These are phyloP conservation scores for Zoanthus sansibaricus DNA, from an alignment of 92 coral and sea anemone species.

Conservation along the genomic window DNA sequence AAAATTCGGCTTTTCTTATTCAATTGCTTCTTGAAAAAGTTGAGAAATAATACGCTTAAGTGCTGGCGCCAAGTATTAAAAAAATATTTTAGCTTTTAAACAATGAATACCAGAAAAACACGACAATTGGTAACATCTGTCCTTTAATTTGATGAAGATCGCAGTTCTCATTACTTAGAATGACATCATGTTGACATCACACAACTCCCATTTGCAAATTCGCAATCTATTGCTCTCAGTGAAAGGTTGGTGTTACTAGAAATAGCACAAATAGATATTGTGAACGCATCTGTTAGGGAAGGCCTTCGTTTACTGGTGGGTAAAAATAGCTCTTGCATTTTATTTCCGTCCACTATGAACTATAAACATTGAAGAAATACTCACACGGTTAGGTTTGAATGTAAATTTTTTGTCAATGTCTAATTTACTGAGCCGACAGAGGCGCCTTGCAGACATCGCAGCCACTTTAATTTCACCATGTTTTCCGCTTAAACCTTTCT, in stretches of 20 bases:
- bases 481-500: slow-evolving; percentile 57
- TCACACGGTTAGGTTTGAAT: slow-evolving; percentile 51
- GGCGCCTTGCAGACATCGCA: slow-evolving; percentile 28
- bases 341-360: slow-evolving; percentile 97
- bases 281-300: slow-evolving; percentile 98
- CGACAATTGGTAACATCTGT: not conserved
- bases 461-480: slow-evolving; percentile 52
- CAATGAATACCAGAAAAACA: not conserved
- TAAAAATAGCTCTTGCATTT: slow-evolving; percentile 99
- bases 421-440: not conserved
- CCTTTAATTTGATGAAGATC: slow-evolving; percentile 27
- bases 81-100: not conserved
- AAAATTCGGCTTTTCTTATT: no score
- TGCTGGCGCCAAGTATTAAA: not conserved
- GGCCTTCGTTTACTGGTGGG: slow-evolving; percentile 96
- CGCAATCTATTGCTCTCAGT: slow-evolving; percentile 70
- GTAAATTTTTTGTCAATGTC: slow-evolving; percentile 11
- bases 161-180: slow-evolving; percentile 75
- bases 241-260: slow-evolving; percentile 89
- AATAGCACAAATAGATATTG: slow-evolving; percentile 95
- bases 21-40: no score
- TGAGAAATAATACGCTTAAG: no score
- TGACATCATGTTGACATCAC: slow-evolving; percentile 96
- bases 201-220: slow-evolving; percentile 91
- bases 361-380: slow-evolving; percentile 88